Evolutionary conservation across 1,140 invertebrate species (phyloP).

Genomic region (Pectinophora gossypiella): DNA sequence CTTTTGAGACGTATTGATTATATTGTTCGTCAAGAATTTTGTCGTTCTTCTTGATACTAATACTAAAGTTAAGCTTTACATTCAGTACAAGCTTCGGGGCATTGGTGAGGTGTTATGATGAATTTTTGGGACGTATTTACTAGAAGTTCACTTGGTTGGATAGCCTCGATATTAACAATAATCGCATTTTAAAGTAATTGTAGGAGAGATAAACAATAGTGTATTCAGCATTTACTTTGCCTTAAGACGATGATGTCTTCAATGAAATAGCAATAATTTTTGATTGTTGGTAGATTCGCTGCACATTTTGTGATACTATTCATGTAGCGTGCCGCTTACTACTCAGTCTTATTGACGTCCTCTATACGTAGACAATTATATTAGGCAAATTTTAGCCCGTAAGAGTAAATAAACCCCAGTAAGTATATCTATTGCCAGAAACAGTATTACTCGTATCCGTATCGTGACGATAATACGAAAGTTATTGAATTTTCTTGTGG

Average conservation of each 20-base stretch:
- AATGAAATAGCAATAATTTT: constrained; percentile 67
- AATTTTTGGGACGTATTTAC: constrained; percentile 28
- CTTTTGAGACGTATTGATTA: constrained; percentile 58
- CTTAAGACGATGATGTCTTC: constrained; percentile 55
- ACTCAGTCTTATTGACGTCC: constrained; percentile 60
- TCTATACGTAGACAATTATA: constrained; percentile 68
- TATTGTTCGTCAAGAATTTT: constrained; percentile 40
- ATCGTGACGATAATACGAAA: too few relatives aligned
- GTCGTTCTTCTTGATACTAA: constrained; percentile 41
- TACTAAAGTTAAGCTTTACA: constrained; percentile 24
- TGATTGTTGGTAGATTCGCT: constrained; percentile 53
- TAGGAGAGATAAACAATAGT: constrained; percentile 28
- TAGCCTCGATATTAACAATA: constrained; percentile 30
- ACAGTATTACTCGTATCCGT: constrained; percentile 12
- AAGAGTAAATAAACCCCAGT: constrained; percentile 65
- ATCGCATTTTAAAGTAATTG: constrained; percentile 28
- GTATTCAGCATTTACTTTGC: constrained; percentile 52
- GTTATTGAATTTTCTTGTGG: too few relatives aligned
- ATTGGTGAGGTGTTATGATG: constrained; percentile 18
- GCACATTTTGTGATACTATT: constrained; percentile 67
- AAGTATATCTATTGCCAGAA: constrained; percentile 24
- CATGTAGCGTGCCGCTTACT: constrained; percentile 58
- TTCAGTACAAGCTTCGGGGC: constrained; percentile 28
- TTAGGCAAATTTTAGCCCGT: constrained; percentile 64
- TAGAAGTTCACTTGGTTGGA: constrained; percentile 17